Evolutionary conservation across 2,797 vertebrate species (phyloP), one percentile per base, ranked within the genome.

Genomic region (Odontamblyopus rebecca): DNA sequence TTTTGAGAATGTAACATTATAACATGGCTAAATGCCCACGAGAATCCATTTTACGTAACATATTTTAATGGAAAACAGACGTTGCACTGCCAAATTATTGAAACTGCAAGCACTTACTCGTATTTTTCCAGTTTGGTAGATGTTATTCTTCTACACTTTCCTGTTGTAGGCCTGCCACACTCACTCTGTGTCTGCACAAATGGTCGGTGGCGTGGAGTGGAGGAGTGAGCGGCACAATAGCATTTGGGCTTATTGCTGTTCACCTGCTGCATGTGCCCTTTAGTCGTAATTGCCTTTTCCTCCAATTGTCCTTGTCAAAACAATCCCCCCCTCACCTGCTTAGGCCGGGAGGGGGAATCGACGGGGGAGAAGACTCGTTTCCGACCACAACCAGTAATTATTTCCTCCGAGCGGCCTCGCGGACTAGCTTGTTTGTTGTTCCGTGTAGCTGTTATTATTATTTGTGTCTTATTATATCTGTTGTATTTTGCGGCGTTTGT

Each of bases 341-440:
- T 78, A 73, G 75, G 71, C 81, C 78, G 35, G 71, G 74, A 4
- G 72, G 75, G 67, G 70, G 73, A 82, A 82, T 87, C 83, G 84
- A 86, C 70, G 77, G 76, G 77, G 73, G 72, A 72, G 70, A 79
- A 80, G 80, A 88, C 79, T 90, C 72, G 89, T 89, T 89, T 85
- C 80, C 74, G 19, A 82, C 74, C 67, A 69, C 67, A 69, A 85
- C 61, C 48, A 63, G 84, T 84, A 81, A 89, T 88, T 86, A 86
- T 86, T 83, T 50, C 73, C 89, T 79, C 67, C 69, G 26, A 90
- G 90, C 80, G 4, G 70, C 85, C 81, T 73, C 77, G 76, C 71
- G 79, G 86, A 81, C 72, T 65, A 67, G 82, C 79, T 74, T 86
- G 81, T 90, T 89, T 87, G 73, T 82, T 81, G 57, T 82, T 81